Evolutionary conservation across 2,113 vertebrate genomes (phyloP).

Genomic region (Glareola pratincola): DNA sequence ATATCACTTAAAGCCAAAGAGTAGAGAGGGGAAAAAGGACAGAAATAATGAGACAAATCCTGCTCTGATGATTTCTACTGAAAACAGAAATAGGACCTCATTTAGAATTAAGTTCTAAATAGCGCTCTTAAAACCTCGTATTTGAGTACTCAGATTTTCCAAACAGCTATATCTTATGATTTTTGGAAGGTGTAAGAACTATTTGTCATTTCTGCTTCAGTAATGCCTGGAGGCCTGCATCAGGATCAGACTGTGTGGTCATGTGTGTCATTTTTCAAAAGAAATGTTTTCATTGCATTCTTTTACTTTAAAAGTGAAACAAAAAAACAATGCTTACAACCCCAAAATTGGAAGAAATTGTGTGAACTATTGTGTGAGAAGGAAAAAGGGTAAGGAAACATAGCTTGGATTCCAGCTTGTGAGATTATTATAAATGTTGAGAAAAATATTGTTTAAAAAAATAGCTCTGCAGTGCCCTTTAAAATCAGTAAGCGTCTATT

Average conservation of each 20-base stretch:
- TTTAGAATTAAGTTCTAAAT: background rate
- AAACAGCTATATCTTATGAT: background rate
- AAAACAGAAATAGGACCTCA: background rate
- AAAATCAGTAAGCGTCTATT: slow-evolving; percentile 63
- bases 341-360: background rate
- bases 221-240: background rate
- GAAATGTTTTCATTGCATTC: slow-evolving; percentile 7
- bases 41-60: background rate
- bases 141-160: slow-evolving; percentile 3
- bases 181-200: background rate
- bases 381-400: slow-evolving; percentile 28
- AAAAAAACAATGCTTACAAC: background rate
- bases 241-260: background rate
- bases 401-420: slow-evolving; percentile 29
- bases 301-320: slow-evolving; percentile 29
- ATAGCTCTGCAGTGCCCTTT: slow-evolving; percentile 51
- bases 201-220: slow-evolving; percentile 5
- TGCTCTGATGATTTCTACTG: background rate
- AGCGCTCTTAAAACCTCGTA: background rate
- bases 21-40: background rate
- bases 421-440: slow-evolving; percentile 58
- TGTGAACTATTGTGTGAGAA: slow-evolving; percentile 28
- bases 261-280: background rate
- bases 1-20: background rate
- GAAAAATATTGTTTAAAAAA: slow-evolving; percentile 58